Evolutionary conservation across 1,140 invertebrate species (phyloP).

Genomic region (Galendromus occidentalis): DNA sequence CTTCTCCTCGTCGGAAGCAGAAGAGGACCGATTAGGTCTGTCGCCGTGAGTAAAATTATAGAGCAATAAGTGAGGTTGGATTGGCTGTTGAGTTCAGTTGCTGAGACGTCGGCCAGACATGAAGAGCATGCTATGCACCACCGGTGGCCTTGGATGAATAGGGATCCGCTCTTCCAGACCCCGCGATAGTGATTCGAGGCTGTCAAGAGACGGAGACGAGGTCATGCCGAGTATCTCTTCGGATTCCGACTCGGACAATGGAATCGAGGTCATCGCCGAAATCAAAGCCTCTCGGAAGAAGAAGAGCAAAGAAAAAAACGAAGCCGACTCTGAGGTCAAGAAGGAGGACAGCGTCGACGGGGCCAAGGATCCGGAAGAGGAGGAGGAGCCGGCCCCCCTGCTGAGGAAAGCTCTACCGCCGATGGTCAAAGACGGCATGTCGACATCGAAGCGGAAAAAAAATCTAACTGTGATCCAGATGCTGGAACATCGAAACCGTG

Average conservation of each 20-base stretch:
- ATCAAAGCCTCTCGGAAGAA: constrained; percentile 17
- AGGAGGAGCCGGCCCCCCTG: constrained; percentile 14
- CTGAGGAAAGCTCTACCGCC: not conserved
- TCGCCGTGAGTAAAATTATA: no score
- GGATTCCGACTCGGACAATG: constrained; percentile 13
- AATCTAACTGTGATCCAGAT: constrained; percentile 9
- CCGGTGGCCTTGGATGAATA: no score
- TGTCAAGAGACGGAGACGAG: no score
- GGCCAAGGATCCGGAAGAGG: constrained; percentile 13
- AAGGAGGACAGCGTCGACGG: constrained; percentile 9
- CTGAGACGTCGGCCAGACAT: no score
- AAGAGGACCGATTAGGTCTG: no score
- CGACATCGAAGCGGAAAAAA: not conserved
- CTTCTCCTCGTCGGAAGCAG: no score
- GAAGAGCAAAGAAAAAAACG: constrained; percentile 13
- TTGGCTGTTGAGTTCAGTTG: no score
- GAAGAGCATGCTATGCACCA: no score
- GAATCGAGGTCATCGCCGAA: constrained; percentile 17
- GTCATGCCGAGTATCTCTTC: not conserved
- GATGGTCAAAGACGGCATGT: not conserved
- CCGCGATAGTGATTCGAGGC: no score
- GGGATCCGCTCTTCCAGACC: no score
- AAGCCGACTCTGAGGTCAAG: not conserved
- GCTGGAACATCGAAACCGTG: constrained; percentile 5
- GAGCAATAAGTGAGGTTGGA: no score